Percentiles rank a stretch among this genome's conserved stretches.
phyloP scores from a whole-genome alignment of 2,797 vertebrate genomes.

The Sebastes cheni region DNA sequence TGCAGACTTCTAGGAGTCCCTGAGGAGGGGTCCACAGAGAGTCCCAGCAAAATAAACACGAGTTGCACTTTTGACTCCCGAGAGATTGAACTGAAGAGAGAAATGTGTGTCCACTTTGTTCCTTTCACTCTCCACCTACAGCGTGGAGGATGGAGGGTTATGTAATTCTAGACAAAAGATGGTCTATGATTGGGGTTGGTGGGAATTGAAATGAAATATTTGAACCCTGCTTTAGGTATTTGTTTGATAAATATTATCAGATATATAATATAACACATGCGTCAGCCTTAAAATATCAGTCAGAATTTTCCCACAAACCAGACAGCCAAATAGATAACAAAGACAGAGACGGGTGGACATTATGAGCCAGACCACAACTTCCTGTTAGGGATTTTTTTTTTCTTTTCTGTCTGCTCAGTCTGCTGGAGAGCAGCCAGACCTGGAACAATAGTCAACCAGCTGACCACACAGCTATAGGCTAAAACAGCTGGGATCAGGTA shows the following conservation, averaged over 20 bases:
- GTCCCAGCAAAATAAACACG: slow-evolving; percentile 56
- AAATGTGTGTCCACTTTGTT: slow-evolving; percentile 33
- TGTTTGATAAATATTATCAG: background rate
- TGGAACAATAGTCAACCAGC: slow-evolving; percentile 41
- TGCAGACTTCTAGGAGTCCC: slow-evolving; percentile 15
- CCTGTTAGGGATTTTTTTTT: slow-evolving; percentile 42
- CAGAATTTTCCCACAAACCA: background rate
- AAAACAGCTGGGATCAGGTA: background rate
- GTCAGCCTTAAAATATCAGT: background rate
- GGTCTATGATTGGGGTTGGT: background rate
- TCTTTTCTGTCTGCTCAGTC: slow-evolving; percentile 18
- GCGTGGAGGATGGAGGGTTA: background rate
- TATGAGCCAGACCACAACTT: slow-evolving; percentile 49
- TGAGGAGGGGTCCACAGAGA: background rate
- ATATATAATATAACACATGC: background rate
- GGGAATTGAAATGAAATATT: background rate
- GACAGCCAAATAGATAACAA: slow-evolving; percentile 14
- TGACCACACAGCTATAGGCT: slow-evolving; percentile 14
- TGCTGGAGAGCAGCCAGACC: slow-evolving; percentile 41
- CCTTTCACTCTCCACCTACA: background rate
- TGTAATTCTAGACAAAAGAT: slow-evolving; percentile 13
- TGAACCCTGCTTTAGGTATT: background rate
- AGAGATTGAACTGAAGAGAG: slow-evolving; percentile 6
- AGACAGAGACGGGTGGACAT: slow-evolving; percentile 20
- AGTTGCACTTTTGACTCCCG: slow-evolving; percentile 55